Percentiles rank a stretch among this genome's conserved stretches.
Evolutionary conservation across 2,797 vertebrate genomes (phyloP).

Genomic region (Jordanella pulchra): DNA sequence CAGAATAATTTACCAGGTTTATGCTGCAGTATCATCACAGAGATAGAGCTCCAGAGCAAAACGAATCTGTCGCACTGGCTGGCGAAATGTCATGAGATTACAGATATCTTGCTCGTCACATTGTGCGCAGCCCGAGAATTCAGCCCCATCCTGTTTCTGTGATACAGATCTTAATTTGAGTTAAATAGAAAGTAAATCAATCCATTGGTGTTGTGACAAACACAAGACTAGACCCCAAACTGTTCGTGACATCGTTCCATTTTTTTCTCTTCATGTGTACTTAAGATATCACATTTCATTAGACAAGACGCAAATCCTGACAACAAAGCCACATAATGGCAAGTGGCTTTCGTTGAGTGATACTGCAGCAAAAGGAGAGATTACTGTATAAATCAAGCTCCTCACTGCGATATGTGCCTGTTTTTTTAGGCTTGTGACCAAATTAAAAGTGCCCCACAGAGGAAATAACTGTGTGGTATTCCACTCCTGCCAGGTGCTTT

Average conservation of each 20-base stretch:
- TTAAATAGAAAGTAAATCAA: slow-evolving; percentile 28
- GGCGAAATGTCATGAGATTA: slow-evolving; percentile 49
- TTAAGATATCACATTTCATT: slow-evolving; percentile 46
- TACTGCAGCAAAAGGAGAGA: slow-evolving; percentile 39
- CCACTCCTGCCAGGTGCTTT: slow-evolving; percentile 25
- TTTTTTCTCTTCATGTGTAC: neutral
- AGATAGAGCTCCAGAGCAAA: slow-evolving; percentile 37
- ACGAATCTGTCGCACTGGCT: slow-evolving; percentile 22
- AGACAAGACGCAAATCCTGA: slow-evolving; percentile 45
- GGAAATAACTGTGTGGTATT: slow-evolving; percentile 23
- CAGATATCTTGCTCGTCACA: slow-evolving; percentile 35
- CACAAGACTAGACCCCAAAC: slow-evolving; percentile 4
- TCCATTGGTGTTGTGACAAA: slow-evolving; percentile 22
- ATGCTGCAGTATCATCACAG: slow-evolving; percentile 36
- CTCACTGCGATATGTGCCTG: slow-evolving; percentile 40
- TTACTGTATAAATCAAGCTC: slow-evolving; percentile 50
- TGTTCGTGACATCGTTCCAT: slow-evolving; percentile 11
- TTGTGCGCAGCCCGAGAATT: slow-evolving; percentile 24
- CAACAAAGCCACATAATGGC: slow-evolving; percentile 47
- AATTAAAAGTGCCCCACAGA: slow-evolving; percentile 31
- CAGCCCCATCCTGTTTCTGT: slow-evolving; percentile 10
- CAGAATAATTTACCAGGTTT: slow-evolving; percentile 59
- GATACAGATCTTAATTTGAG: slow-evolving; percentile 33
- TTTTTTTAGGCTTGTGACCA: slow-evolving; percentile 26
- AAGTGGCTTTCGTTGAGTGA: slow-evolving; percentile 41